phyloP scores from a whole-genome alignment of 2,113 vertebrate genomes.

The Brienomyrus brachyistius region DNA sequence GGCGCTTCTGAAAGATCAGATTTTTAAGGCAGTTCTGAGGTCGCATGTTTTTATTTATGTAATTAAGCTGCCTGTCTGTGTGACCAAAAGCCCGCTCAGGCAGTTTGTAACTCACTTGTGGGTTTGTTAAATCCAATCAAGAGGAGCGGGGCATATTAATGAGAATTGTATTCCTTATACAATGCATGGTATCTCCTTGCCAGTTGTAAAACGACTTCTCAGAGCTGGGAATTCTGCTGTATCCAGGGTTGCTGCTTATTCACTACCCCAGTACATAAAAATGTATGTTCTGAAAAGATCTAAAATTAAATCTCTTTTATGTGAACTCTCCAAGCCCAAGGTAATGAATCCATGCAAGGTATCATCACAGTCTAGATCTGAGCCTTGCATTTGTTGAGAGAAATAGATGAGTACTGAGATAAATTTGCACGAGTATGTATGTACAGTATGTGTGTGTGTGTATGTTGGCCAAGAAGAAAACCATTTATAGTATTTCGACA shows the following conservation, averaged over 20 bases:
- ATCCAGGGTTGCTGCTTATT: slow-evolving; percentile 8
- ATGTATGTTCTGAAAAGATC: slow-evolving; percentile 36
- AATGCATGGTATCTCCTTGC: slow-evolving; percentile 34
- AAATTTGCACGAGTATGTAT: not conserved
- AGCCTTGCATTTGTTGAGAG: slow-evolving; percentile 15
- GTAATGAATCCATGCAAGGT: slow-evolving; percentile 36
- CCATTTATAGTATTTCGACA: not conserved
- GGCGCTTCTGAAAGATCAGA: not conserved
- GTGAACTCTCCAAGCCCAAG: slow-evolving; percentile 25
- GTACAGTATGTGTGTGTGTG: not conserved
- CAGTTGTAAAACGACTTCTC: not conserved
- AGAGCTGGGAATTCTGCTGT: not conserved
- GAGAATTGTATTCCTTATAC: slow-evolving; percentile 48
- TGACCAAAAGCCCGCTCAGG: slow-evolving; percentile 47
- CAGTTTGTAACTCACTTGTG: slow-evolving; percentile 62
- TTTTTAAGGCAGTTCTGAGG: not conserved
- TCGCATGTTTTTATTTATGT: not conserved
- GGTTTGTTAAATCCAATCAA: slow-evolving; percentile 58
- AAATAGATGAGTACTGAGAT: slow-evolving; percentile 26
- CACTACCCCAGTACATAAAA: slow-evolving; percentile 30
- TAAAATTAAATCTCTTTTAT: slow-evolving; percentile 46
- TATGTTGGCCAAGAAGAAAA: not conserved
- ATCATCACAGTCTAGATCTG: not conserved
- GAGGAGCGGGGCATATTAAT: slow-evolving; percentile 46
- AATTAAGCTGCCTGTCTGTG: slow-evolving; percentile 33